A percentile compares a stretch with the other conserved stretches of the same genome.
These are phyloP conservation scores for Acleris sparsana DNA, from an alignment of 2,888 invertebrate genomes.

Conservation along the genomic window DNA sequence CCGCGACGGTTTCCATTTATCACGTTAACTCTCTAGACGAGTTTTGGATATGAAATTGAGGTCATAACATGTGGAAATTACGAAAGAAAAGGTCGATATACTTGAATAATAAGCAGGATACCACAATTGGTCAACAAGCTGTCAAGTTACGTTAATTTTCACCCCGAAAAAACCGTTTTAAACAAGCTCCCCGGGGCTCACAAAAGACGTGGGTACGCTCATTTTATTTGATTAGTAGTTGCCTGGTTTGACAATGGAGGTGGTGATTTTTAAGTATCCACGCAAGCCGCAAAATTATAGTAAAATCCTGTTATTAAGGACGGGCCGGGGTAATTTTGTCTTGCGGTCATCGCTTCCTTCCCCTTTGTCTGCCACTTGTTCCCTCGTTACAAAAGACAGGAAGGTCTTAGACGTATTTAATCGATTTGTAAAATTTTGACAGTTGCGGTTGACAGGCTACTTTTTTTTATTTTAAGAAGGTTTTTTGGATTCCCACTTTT, in stretches of 20 bases:
- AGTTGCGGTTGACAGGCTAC: slow-evolving; percentile 72
- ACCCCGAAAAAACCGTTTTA: slow-evolving; percentile 53
- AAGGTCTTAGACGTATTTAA: slow-evolving; percentile 60
- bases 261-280: slow-evolving; percentile 68
- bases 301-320: slow-evolving; percentile 77
- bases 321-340: slow-evolving; percentile 67
- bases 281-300: slow-evolving; percentile 76
- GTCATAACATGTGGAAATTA: slow-evolving; percentile 1
- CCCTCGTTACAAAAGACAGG: slow-evolving; percentile 56
- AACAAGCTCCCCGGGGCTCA: slow-evolving; percentile 48
- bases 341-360: slow-evolving; percentile 79
- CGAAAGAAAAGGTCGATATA: slow-evolving; percentile 19
- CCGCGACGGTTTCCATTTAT: no score
- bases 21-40: no score
- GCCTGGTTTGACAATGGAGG: slow-evolving; percentile 61
- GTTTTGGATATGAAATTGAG: no score
- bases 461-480: slow-evolving; percentile 54
- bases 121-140: slow-evolving; percentile 31
- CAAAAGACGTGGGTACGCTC: slow-evolving; percentile 59
- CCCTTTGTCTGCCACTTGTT: slow-evolving; percentile 67
- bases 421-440: slow-evolving; percentile 78
- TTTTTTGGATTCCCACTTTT: slow-evolving; percentile 52
- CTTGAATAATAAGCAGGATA: slow-evolving; percentile 30
- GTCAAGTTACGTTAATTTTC: slow-evolving; percentile 31
- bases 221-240: slow-evolving; percentile 75